Evolutionary conservation across 2,888 invertebrate genomes (phyloP), one percentile per base, ranked within the genome.

Genomic region (Xylocampa areola): DNA sequence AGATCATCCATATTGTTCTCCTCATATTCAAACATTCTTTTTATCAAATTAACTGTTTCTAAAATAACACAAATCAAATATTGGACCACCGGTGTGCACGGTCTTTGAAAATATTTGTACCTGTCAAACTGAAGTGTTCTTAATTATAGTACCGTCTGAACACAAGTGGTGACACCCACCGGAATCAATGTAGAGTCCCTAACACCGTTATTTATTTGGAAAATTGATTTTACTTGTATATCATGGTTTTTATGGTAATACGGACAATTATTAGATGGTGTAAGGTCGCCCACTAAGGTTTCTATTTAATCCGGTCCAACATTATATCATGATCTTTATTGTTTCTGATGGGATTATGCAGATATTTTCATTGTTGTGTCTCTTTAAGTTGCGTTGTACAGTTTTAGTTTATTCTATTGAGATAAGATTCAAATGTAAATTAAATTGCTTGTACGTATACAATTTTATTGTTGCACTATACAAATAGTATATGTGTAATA

Each of bases 151-250:
- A 49, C 60, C 43, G 30, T 36, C 23, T 44, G 16, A 25, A 62
- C 29, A 37, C 17, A 50, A 66, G 62, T 66, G 69, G 47, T 59
- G 66, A 66, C 62, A 62, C 62, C 69, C 54, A 73, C 62, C 10
- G 37, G 35, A 27, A 33, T 29, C 33, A 30, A 21, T 43, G 30
- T 44, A 53, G 27, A 51, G 48, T 25, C 25, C 19, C 4, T 43
- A 32, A 57, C 41, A 36, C 50, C 49, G 60, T 55, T 65, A 59
- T 59, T 58, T 52, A 61, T 67, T 45, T 7, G 7, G 37, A 37
- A 53, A 30, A 5, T 36, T 2, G 17, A 25, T 43, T 50, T 41
- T 14, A 45, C 16, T 41, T 36, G 32, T 48, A 16, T 8, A 19
- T 19, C 48, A 37, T 37, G 41, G 29, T 32, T 60, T 66, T 67